Evolutionary conservation across 2,797 vertebrate genomes (phyloP).

Genomic region (Macropodus opercularis): DNA sequence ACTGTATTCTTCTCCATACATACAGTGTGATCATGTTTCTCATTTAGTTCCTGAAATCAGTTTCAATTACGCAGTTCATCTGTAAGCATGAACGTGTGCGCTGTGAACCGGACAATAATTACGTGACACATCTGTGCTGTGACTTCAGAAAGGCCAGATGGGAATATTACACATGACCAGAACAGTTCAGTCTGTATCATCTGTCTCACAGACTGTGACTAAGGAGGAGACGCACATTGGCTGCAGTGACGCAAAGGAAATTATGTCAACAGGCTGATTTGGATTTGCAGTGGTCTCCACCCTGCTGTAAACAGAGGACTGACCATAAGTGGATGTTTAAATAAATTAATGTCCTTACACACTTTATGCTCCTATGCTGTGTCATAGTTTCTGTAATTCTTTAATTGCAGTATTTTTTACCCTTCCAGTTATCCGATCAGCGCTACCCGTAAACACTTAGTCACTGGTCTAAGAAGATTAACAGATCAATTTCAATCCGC

Average conservation of each 20-base stretch:
- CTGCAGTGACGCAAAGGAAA: slow-evolving; percentile 51
- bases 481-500: too few relatives aligned
- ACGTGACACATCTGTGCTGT: slow-evolving; percentile 53
- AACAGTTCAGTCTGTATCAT: slow-evolving; percentile 50
- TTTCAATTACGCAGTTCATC: slow-evolving; percentile 29
- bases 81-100: slow-evolving; percentile 22
- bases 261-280: slow-evolving; percentile 41
- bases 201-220: slow-evolving; percentile 39
- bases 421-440: too few relatives aligned
- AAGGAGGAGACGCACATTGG: slow-evolving; percentile 14
- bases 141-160: slow-evolving; percentile 47
- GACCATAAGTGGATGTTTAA: slow-evolving; percentile 27
- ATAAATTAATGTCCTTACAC: slow-evolving; percentile 21
- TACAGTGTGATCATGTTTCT: slow-evolving; percentile 6
- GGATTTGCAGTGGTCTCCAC: slow-evolving; percentile 41
- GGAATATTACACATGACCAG: slow-evolving; percentile 53
- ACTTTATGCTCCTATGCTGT: slow-evolving; percentile 19
- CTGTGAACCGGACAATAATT: slow-evolving; percentile 51
- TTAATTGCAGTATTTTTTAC: slow-evolving; percentile 31
- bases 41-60: slow-evolving; percentile 7
- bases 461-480: too few relatives aligned
- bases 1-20: too few relatives aligned
- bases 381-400: slow-evolving; percentile 29
- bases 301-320: slow-evolving; percentile 32
- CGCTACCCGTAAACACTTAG: too few relatives aligned